These are phyloP conservation scores for Boleophthalmus pectinirostris DNA, from an alignment of 2,113 vertebrate genomes.

Conservation along the genomic window DNA sequence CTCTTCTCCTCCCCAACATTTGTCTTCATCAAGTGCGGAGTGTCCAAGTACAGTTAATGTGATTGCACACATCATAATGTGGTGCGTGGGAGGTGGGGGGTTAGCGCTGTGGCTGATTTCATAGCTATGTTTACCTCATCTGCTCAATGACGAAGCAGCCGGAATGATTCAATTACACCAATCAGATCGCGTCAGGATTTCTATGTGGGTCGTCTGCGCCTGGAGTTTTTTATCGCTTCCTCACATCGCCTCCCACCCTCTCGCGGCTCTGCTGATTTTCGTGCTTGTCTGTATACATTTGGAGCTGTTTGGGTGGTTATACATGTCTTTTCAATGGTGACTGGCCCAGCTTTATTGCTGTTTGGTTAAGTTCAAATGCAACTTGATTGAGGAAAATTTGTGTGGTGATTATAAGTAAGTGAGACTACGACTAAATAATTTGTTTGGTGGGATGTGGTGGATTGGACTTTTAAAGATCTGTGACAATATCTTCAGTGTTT, in stretches of 20 bases:
- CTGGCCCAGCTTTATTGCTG: not conserved
- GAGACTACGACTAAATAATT: not conserved
- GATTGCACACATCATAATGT: conserved; percentile 71
- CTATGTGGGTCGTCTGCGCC: conserved; percentile 62
- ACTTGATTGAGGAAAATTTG: not conserved
- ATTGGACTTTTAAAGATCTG: too few species aligned
- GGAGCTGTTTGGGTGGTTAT: not conserved
- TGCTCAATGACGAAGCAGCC: conserved; percentile 71
- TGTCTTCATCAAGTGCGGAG: conserved; percentile 71
- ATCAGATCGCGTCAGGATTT: conserved; percentile 75
- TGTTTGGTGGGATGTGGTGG: too few species aligned
- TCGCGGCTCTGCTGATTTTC: not conserved
- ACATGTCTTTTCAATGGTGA: not conserved
- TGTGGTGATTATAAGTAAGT: not conserved
- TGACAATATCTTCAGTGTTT: too few species aligned
- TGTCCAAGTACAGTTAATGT: conserved; percentile 76
- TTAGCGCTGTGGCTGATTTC: conserved; percentile 46
- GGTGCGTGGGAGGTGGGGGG: conserved; percentile 10
- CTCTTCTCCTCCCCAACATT: conserved; percentile 58
- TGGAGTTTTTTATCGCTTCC: conserved; percentile 64
- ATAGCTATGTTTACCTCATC: conserved; percentile 70
- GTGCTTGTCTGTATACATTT: conserved; percentile 13
- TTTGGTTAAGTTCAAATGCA: not conserved
- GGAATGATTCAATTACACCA: conserved; percentile 76
- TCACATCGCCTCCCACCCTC: conserved; percentile 36